phyloP scores from a whole-genome alignment of 2,888 invertebrate species.

The Nymphalis urticae region DNA sequence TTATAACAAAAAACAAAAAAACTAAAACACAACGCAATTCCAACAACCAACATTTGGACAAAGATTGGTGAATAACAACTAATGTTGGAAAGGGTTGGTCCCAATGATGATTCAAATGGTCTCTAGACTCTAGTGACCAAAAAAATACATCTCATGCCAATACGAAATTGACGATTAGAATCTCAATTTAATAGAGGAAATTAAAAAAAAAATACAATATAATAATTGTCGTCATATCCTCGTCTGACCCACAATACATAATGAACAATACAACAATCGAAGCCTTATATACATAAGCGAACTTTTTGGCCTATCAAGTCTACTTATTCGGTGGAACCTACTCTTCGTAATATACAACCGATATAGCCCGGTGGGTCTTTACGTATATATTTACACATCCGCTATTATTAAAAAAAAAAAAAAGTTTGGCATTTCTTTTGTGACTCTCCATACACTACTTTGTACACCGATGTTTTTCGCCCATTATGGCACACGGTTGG shows the following conservation, averaged over 20 bases:
- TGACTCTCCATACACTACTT: slow-evolving; percentile 59
- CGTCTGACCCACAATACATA: slow-evolving; percentile 36
- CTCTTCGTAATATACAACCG: slow-evolving; percentile 53
- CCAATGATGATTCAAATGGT: slow-evolving; percentile 1
- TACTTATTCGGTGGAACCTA: slow-evolving; percentile 64
- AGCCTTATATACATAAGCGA: slow-evolving; percentile 74
- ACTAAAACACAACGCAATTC: slow-evolving; percentile 53
- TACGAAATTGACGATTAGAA: background rate
- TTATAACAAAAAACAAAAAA: slow-evolving; percentile 40
- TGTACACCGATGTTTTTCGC: slow-evolving; percentile 37
- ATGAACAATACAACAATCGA: slow-evolving; percentile 35
- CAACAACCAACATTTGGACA: slow-evolving; percentile 27
- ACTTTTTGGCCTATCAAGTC: slow-evolving; percentile 70
- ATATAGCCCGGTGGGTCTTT: slow-evolving; percentile 73
- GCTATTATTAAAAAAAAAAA: slow-evolving; percentile 31
- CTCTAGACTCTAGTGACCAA: background rate
- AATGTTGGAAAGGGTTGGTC: slow-evolving; percentile 4
- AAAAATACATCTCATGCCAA: slow-evolving; percentile 10
- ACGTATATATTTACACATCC: slow-evolving; percentile 67
- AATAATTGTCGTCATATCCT: slow-evolving; percentile 2
- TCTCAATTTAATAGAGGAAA: background rate
- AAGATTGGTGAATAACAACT: background rate
- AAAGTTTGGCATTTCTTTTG: slow-evolving; percentile 79
- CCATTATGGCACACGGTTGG: slow-evolving; percentile 33
- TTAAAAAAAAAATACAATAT: background rate